Percentiles rank a stretch among this genome's conserved stretches.
Conservation (phyloP, 2,797 vertebrate species). For the Eutrigla gurnardus region DNA sequence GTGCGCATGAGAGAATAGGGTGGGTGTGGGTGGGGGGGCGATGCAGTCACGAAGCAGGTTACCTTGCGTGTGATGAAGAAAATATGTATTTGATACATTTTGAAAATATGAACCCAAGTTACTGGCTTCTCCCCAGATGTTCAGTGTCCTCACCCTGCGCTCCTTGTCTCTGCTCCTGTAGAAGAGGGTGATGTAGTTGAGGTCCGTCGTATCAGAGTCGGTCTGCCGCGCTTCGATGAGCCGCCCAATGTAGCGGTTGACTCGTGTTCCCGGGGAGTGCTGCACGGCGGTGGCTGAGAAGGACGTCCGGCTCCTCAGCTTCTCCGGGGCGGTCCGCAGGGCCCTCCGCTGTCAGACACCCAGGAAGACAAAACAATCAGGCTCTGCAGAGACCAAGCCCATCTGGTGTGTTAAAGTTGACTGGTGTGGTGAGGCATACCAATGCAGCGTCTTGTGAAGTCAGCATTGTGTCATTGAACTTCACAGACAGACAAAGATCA, state of each 20-base stretch:
- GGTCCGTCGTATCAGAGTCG: constrained; percentile 92
- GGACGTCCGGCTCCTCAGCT: constrained; percentile 93
- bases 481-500: not conserved
- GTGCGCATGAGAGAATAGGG: constrained; percentile 45
- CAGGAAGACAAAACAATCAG: constrained; percentile 40
- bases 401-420: not conserved
- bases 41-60: constrained; percentile 66
- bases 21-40: constrained; percentile 9
- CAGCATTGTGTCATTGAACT: not conserved
- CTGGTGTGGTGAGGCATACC: constrained; percentile 5
- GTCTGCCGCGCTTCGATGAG: constrained; percentile 96
- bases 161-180: constrained; percentile 92
- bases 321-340: constrained; percentile 94
- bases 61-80: constrained; percentile 50
- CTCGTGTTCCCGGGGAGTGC: constrained; percentile 91
- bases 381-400: constrained; percentile 10
- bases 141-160: constrained; percentile 86
- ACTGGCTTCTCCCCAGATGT: constrained; percentile 9
- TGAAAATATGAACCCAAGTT: constrained; percentile 16
- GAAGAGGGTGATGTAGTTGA: constrained; percentile 92
- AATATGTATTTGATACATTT: constrained; percentile 42
- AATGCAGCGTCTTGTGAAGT: constrained; percentile 6
- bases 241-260: constrained; percentile 96
- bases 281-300: constrained; percentile 90
- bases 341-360: constrained; percentile 88